Base-by-base conservation (phyloP, 1,140 invertebrate species). In the Drosophila willistoni region DNA sequence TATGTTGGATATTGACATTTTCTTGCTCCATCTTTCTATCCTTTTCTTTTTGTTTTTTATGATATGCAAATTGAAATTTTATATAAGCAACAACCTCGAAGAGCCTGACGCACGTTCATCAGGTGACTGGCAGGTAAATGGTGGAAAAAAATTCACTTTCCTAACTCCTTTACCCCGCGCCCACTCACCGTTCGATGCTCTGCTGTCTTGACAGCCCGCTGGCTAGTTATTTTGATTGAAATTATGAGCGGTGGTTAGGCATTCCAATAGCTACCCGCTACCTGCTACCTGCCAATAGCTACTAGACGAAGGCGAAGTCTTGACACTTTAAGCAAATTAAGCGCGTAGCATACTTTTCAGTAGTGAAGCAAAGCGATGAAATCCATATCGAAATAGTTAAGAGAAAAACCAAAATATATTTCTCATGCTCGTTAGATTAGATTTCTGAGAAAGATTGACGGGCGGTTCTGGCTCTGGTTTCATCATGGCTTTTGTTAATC, bases 31-130 rank as follows among this genome's bases (percentile, higher is more conserved):
- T 71, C 69, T 81, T 75, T 2, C 19, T n/a, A 10, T 51, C 10
- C 44, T 19, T 51, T 47, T 9, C 14, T 57, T 29, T 29, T 56
- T n/a, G 29, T 66, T 59, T 78, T 73, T 81, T 81, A 89, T 84
- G 80, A 81, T 81, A 89, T 89, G 85, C 80, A 89, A 89, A 89
- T 89, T 90, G 84, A 89, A 89, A 90, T 76, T 89, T 84, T 90
- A 84, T 84, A 89, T 89, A 83, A 89, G 84, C 76, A 87, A 68
- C 44, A 51, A 19, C 17, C 44, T 22, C 17, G 5, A 22, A 22
- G 44, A 51, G 17, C 4, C 9, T 22, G 17, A 42, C 73, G 66
- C 72, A 70, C 62, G 61, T 54, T 56, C 51, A 36, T 7, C 64
- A 65, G 64, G 51, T 70, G 63, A 54, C 60, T 67, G 72, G 69